phyloP scores from a whole-genome alignment of 1,140 invertebrate species.

The Tribolium madens region DNA sequence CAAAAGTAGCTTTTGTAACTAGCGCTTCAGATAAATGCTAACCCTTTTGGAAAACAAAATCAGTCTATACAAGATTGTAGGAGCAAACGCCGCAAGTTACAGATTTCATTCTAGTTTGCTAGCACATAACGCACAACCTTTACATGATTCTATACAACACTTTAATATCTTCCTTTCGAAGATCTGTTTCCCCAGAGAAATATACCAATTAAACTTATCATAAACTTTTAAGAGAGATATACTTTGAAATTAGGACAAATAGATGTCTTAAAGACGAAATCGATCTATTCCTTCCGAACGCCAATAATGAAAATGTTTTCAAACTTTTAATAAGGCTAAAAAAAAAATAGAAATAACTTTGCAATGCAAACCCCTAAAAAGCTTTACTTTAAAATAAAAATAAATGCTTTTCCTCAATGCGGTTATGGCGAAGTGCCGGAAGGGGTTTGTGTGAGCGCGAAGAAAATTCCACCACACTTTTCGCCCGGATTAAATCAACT shows the following conservation, averaged over 20 bases:
- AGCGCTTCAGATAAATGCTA: not conserved
- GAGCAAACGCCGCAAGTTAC: not conserved
- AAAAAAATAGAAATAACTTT: slow-evolving; percentile 6
- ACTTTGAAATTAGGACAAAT: not conserved
- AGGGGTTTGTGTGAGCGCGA: not conserved
- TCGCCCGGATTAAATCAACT: not conserved
- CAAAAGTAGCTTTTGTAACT: not conserved
- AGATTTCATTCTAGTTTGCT: not conserved
- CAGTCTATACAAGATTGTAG: not conserved
- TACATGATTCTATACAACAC: not conserved
- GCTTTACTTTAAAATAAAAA: slow-evolving; percentile 14
- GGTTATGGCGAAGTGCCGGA: not conserved
- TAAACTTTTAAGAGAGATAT: not conserved
- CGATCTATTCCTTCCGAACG: not conserved
- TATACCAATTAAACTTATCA: not conserved
- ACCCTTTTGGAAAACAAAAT: not conserved
- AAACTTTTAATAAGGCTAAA: not conserved
- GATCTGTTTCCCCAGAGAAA: not conserved
- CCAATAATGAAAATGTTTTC: not conserved
- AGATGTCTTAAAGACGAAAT: not conserved
- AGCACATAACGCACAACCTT: too few species aligned
- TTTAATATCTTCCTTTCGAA: not conserved
- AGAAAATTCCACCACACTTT: slow-evolving; percentile 10
- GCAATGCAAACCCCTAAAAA: not conserved
- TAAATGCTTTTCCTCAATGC: slow-evolving; percentile 6